These are phyloP conservation scores for Drosophila obscura DNA, from an alignment of 1,140 invertebrate genomes.

Conservation along the genomic window DNA sequence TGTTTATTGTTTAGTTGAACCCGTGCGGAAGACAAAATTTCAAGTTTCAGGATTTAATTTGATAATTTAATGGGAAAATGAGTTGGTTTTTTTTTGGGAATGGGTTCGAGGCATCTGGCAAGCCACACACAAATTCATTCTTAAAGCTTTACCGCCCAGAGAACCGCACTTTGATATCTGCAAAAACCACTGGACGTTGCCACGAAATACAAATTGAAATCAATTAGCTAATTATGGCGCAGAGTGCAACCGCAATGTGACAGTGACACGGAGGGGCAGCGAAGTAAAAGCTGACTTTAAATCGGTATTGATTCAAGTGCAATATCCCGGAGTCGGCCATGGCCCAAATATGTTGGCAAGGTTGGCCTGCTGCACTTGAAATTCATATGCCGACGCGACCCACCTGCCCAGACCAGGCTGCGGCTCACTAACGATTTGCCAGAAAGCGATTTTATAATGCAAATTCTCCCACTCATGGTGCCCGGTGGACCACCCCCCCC, in stretches of 20 bases:
- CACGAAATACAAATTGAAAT: slow-evolving; percentile 66
- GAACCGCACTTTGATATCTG: slow-evolving; percentile 64
- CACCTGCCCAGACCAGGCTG: slow-evolving; percentile 1
- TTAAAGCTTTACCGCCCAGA: slow-evolving; percentile 36
- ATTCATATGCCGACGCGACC: slow-evolving; percentile 3
- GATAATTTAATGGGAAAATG: too few species aligned
- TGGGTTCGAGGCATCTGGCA: slow-evolving; percentile 7
- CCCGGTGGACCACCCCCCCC: slow-evolving; percentile 10
- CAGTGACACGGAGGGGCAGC: slow-evolving; percentile 3
- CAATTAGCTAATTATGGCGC: slow-evolving; percentile 74
- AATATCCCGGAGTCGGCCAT: slow-evolving; percentile 1
- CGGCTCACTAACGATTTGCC: too few species aligned
- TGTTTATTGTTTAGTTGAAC: too few species aligned
- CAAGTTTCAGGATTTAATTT: too few species aligned
- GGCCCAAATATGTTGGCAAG: neutral
- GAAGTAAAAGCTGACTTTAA: slow-evolving; percentile 25
- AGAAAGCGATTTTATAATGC: slow-evolving; percentile 46
- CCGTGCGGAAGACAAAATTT: too few species aligned
- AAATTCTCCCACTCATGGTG: slow-evolving; percentile 26
- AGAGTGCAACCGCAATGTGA: slow-evolving; percentile 44
- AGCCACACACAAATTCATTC: slow-evolving; percentile 56
- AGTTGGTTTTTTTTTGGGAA: too few species aligned
- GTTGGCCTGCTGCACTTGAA: slow-evolving; percentile 4
- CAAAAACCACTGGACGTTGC: slow-evolving; percentile 48
- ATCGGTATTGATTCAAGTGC: slow-evolving; percentile 22